Conservation (phyloP, 2,797 vertebrate species). For the Phaenicophaeus curvirostris region DNA sequence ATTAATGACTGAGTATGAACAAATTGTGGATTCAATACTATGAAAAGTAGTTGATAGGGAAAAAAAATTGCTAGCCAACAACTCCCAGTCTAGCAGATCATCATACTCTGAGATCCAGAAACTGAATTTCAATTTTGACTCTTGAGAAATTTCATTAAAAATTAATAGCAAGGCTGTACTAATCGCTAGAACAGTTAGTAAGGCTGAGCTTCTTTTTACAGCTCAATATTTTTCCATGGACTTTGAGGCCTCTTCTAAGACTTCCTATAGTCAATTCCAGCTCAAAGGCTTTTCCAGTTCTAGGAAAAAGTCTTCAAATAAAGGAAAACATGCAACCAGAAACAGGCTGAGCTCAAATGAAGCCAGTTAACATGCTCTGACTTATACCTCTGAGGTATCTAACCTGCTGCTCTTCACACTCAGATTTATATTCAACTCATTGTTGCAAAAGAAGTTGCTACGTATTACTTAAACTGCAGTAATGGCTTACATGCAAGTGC, state of each 20-base stretch:
- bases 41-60: background rate
- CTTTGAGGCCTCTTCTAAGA: background rate
- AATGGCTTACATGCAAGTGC: background rate
- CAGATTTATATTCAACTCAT: background rate
- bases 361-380: accelerated
- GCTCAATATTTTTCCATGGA: background rate
- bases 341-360: background rate
- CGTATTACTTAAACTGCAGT: background rate
- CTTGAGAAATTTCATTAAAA: background rate
- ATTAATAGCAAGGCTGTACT: background rate
- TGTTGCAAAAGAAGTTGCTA: accelerated
- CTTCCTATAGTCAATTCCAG: no score
- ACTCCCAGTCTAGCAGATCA: background rate
- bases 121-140: background rate
- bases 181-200: background rate
- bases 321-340: background rate
- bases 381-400: background rate
- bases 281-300: no score
- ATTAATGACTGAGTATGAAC: background rate
- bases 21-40: background rate
- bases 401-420: background rate
- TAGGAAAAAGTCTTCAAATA: background rate
- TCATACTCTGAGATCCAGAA: background rate
- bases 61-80: background rate
- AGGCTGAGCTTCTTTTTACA: background rate